Conservation (phyloP, 1,140 invertebrate species). For the Rhagoletis zephyria region DNA sequence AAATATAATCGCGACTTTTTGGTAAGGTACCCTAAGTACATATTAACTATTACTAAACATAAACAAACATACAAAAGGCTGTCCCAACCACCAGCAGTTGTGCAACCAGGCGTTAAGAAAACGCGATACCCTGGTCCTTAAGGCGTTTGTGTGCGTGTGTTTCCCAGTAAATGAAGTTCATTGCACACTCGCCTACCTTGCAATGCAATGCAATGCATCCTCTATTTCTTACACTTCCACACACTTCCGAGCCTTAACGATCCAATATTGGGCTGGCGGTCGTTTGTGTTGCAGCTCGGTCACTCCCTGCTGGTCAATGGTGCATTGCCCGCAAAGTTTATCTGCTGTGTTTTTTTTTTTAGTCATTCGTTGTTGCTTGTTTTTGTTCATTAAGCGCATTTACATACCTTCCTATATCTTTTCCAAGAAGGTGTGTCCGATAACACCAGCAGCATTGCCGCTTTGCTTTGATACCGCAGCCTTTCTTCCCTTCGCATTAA, state of each 20-base stretch:
- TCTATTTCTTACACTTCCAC: too few relatives aligned
- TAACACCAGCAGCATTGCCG: neutral
- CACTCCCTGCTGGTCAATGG: slow-evolving; percentile 18
- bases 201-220: neutral
- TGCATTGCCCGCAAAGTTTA: neutral
- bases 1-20: too few relatives aligned
- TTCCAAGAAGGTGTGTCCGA: slow-evolving; percentile 47
- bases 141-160: neutral
- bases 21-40: too few relatives aligned
- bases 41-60: too few relatives aligned
- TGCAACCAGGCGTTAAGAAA: neutral
- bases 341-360: neutral
- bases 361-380: neutral
- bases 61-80: too few relatives aligned
- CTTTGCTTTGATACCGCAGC: neutral
- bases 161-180: neutral
- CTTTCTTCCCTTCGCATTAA: neutral
- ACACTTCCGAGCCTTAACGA: neutral
- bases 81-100: neutral
- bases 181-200: slow-evolving; percentile 1
- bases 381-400: slow-evolving; percentile 18
- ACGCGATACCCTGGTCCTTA: neutral
- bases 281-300: neutral
- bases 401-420: neutral
- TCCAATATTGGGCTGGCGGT: neutral